Conservation (phyloP, 1,140 invertebrate species). For the Luehdorfia chinensis region DNA sequence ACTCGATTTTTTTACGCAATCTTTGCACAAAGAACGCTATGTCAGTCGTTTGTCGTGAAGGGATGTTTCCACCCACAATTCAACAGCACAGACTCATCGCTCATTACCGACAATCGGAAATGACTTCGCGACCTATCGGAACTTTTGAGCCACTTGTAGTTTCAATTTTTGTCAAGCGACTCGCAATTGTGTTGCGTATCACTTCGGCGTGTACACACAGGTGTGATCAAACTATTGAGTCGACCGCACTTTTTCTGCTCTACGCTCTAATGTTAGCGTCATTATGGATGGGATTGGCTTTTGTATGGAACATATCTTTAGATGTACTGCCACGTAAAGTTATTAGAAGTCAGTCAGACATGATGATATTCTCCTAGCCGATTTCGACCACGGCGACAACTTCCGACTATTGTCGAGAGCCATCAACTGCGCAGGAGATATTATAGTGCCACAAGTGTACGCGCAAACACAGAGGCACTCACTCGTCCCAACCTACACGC, state of each 20-base stretch:
- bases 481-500: no score
- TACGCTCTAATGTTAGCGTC: conserved; percentile 9
- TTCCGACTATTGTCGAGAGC: no score
- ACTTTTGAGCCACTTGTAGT: conserved; percentile 62
- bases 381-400: no score
- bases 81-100: conserved; percentile 49
- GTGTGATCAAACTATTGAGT: conserved; percentile 31
- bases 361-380: no score
- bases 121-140: conserved; percentile 60
- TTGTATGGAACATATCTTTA: background rate
- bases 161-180: conserved; percentile 24
- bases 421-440: no score
- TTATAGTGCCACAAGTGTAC: no score
- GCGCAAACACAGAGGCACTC: no score
- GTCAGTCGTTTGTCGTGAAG: conserved; percentile 49
- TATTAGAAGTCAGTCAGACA: no score
- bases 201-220: conserved; percentile 50
- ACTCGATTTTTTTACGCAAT: conserved; percentile 63
- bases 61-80: conserved; percentile 75
- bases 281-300: conserved; percentile 6
- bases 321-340: no score
- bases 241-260: conserved; percentile 11
- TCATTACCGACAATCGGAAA: conserved; percentile 72
- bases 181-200: conserved; percentile 28
- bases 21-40: conserved; percentile 35